Evolutionary conservation across 1,140 invertebrate genomes (phyloP).

Genomic region (Cydia amplana): DNA sequence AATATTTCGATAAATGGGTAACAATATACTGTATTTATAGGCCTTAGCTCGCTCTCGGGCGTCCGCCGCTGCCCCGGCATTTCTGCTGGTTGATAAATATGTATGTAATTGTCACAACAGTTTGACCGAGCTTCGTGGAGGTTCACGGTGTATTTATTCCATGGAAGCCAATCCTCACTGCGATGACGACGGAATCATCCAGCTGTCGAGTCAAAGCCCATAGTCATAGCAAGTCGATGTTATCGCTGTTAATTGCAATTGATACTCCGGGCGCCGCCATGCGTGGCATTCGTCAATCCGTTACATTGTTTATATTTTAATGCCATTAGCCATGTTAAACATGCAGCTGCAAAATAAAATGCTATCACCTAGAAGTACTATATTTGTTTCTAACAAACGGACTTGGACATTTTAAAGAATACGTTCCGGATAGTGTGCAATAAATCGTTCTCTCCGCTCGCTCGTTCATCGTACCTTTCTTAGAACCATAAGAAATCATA

Average conservation of each 20-base stretch:
- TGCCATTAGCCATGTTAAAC: not conserved
- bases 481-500: conserved; percentile 12
- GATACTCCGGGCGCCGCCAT: not conserved
- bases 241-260: conserved; percentile 13
- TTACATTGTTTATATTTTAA: not conserved
- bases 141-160: not conserved
- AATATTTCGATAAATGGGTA: no score
- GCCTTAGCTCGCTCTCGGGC: no score
- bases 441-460: not conserved
- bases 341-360: not conserved
- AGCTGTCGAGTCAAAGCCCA: conserved; percentile 2
- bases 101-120: not conserved
- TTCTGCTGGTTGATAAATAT: no score
- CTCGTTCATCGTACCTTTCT: conserved; percentile 1
- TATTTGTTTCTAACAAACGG: not conserved
- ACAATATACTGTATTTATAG: no score
- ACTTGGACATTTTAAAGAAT: not conserved
- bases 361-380: not conserved
- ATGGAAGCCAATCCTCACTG: not conserved
- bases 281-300: conserved; percentile 5
- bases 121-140: not conserved
- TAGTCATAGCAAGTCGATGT: not conserved
- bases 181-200: not conserved
- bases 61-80: no score
- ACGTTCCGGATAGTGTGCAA: not conserved